Percentiles rank a stretch among this genome's conserved stretches.
Evolutionary conservation across 1,140 invertebrate genomes (phyloP).

Genomic region (Artemia franciscana): DNA sequence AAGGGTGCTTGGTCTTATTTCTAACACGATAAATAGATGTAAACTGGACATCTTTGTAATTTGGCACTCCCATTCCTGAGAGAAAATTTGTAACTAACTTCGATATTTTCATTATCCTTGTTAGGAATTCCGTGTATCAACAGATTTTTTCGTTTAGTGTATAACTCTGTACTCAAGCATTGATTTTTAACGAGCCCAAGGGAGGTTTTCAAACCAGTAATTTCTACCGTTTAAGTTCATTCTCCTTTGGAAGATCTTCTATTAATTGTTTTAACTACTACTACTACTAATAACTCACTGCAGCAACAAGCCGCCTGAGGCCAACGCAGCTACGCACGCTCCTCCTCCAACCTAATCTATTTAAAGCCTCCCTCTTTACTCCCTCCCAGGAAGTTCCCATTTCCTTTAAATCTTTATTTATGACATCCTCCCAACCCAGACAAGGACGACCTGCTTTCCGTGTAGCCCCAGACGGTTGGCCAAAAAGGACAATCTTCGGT

Average conservation of each 20-base stretch:
- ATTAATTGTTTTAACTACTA: background rate
- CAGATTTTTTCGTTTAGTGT: background rate
- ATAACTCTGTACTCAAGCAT: background rate
- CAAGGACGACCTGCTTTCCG: no score
- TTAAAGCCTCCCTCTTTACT: no score
- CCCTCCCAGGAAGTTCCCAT: no score
- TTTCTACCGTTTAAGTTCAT: background rate
- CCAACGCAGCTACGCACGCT: no score
- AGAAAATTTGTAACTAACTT: background rate
- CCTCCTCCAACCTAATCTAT: no score
- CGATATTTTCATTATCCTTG: background rate
- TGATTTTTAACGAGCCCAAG: background rate
- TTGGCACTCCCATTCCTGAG: background rate
- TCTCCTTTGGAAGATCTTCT: background rate
- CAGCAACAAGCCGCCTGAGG: no score
- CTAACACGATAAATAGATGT: background rate
- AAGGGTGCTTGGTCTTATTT: background rate
- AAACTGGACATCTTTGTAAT: background rate
- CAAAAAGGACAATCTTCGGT: no score
- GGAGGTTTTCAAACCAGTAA: background rate
- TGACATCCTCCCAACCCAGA: no score
- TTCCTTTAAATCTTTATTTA: no score
- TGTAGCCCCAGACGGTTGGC: no score
- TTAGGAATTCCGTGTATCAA: background rate
- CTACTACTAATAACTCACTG: no score